A percentile compares a stretch with the other conserved stretches of the same genome.
Conservation (phyloP, 1,140 invertebrate species). For the Aradophagus sp. region DNA sequence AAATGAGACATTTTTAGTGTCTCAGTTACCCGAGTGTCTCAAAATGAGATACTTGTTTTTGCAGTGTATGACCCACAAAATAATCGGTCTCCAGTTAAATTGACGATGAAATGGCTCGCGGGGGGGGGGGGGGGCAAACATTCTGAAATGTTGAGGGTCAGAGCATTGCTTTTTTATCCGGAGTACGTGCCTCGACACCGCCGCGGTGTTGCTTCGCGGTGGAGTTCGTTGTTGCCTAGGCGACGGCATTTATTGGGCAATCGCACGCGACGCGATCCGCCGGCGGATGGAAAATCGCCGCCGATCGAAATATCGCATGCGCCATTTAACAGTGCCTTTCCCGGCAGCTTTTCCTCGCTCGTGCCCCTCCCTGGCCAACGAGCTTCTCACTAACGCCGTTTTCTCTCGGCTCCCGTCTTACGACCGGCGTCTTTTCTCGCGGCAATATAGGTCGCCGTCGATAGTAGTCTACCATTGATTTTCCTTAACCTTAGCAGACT, state of each 20-base stretch:
- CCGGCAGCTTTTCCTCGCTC: slow-evolving; percentile 4
- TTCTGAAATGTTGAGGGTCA: too few species aligned
- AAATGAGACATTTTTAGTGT: too few species aligned
- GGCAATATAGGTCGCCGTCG: slow-evolving; percentile 46
- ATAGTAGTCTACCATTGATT: slow-evolving; percentile 53
- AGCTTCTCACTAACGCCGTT: too few species aligned
- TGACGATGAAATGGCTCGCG: too few species aligned
- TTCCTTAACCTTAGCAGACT: slow-evolving; percentile 51
- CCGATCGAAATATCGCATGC: slow-evolving; percentile 30
- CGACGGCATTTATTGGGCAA: slow-evolving; percentile 46
- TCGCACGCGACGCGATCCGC: slow-evolving; percentile 37
- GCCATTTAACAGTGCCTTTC: slow-evolving; percentile 39
- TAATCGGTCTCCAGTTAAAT: too few species aligned
- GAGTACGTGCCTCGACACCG: slow-evolving; percentile 15
- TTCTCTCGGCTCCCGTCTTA: slow-evolving; percentile 5
- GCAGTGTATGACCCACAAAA: too few species aligned
- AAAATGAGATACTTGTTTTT: too few species aligned
- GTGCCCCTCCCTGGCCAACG: neutral
- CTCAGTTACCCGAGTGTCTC: too few species aligned
- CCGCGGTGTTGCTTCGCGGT: slow-evolving; percentile 34
- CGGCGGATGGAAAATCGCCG: slow-evolving; percentile 24
- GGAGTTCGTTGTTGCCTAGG: slow-evolving; percentile 39
- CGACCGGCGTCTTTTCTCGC: slow-evolving; percentile 21
- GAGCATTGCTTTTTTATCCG: too few species aligned
- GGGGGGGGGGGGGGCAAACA: slow-evolving; percentile 7